These are phyloP conservation scores for Caenorhabditis sulstoni DNA, from an alignment of 2,888 invertebrate genomes.

Conservation along the genomic window DNA sequence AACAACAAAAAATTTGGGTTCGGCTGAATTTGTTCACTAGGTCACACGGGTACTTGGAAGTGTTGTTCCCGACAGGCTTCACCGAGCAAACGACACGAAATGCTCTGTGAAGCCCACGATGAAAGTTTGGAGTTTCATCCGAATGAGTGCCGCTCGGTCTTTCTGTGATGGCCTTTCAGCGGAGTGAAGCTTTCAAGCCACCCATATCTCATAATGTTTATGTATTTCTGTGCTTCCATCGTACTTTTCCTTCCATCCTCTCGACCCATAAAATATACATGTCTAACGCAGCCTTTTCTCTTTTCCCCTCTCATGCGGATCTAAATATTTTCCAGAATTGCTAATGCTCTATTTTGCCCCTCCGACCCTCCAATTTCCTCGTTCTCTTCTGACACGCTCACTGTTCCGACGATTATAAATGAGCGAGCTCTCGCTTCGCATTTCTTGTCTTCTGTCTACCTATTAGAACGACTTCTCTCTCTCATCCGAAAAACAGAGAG, in stretches of 20 bases:
- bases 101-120: no score
- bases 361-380: neutral
- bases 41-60: constrained; percentile 50
- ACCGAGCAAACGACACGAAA: no score
- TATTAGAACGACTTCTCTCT: constrained; percentile 36
- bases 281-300: constrained; percentile 16
- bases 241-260: neutral
- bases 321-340: constrained; percentile 23
- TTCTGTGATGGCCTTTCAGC: neutral
- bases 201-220: constrained; percentile 21
- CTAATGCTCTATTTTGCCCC: constrained; percentile 9
- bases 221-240: constrained; percentile 16
- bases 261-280: constrained; percentile 18
- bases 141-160: neutral
- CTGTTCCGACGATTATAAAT: constrained; percentile 20
- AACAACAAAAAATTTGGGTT: constrained; percentile 35
- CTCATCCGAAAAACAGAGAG: constrained; percentile 18
- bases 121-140: neutral
- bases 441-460: constrained; percentile 21
- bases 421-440: constrained; percentile 16
- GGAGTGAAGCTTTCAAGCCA: neutral
- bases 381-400: neutral
- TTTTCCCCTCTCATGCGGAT: constrained; percentile 8
- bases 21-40: constrained; percentile 54
- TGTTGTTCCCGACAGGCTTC: constrained; percentile 25